Evolutionary conservation across 2,113 vertebrate genomes (phyloP).

Genomic region (Melospiza melodia): DNA sequence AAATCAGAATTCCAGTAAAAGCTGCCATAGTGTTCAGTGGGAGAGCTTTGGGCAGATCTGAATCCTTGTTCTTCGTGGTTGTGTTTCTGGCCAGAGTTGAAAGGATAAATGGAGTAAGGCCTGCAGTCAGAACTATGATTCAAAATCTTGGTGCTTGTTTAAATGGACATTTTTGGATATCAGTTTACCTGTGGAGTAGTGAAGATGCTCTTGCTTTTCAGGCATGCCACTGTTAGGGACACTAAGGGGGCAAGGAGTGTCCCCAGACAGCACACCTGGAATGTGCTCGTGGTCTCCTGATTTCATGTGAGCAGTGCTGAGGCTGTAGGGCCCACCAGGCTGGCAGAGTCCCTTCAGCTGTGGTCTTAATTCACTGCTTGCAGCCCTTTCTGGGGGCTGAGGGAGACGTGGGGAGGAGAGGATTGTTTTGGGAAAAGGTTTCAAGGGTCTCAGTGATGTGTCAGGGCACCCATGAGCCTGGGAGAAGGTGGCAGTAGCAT

Average conservation of each 20-base stretch:
- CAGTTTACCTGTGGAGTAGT: background rate
- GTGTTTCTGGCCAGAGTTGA: background rate
- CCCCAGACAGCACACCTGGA: background rate
- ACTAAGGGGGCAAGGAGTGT: background rate
- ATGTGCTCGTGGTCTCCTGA: accelerated
- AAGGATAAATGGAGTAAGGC: background rate
- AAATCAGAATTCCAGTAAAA: background rate
- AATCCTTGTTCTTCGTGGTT: background rate
- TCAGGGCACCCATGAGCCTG: background rate
- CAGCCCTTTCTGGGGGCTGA: background rate
- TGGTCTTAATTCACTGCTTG: background rate
- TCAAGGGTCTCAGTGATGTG: background rate
- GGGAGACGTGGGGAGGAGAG: background rate
- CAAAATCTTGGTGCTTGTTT: background rate
- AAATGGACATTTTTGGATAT: background rate
- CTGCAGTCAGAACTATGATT: background rate
- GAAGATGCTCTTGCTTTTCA: background rate
- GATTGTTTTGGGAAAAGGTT: background rate
- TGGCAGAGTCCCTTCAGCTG: background rate
- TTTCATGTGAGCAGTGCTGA: background rate
- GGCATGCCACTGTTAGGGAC: background rate
- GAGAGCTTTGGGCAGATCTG: background rate
- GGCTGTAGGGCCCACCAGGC: background rate
- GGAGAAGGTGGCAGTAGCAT: accelerated
- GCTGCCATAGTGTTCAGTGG: background rate